Evolutionary conservation across 2,797 vertebrate genomes (phyloP).

Genomic region (Melanotaenia parkinsoni): DNA sequence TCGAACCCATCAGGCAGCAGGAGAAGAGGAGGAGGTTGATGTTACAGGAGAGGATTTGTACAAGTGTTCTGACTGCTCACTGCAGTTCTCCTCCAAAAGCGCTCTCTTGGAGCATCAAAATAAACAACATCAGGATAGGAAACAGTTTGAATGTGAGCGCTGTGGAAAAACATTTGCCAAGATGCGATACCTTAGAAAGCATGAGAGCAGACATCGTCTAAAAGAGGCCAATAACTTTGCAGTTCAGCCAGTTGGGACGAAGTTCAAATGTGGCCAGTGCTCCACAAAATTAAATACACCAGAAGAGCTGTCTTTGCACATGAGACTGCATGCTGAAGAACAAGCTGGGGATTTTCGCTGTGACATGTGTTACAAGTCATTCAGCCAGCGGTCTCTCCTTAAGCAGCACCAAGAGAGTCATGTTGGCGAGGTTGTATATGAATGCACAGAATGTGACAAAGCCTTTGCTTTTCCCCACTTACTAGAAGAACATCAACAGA

Average conservation of each 20-base stretch:
- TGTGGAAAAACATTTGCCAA: conserved; percentile 78
- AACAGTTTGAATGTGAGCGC: conserved; percentile 74
- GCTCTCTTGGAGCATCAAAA: conserved; percentile 82
- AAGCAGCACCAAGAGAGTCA: conserved; percentile 84
- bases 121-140: conserved; percentile 59
- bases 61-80: conserved; percentile 73
- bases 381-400: conserved; percentile 69
- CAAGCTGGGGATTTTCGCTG: conserved; percentile 75
- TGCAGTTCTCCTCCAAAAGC: conserved; percentile 77
- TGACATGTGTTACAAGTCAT: conserved; percentile 87
- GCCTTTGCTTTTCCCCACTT: conserved; percentile 86
- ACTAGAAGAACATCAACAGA: conserved; percentile 82
- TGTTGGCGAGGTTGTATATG: conserved; percentile 85
- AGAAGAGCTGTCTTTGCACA: conserved; percentile 72
- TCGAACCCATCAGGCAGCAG: conserved; percentile 15
- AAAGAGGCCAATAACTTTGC: conserved; percentile 15
- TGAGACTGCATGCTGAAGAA: conserved; percentile 72
- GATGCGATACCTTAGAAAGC: conserved; percentile 74
- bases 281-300: conserved; percentile 41
- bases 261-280: conserved; percentile 72
- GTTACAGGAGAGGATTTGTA: conserved; percentile 82
- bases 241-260: conserved; percentile 5
- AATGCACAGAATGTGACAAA: conserved; percentile 87
- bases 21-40: conserved; percentile 81
- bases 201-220: conserved; percentile 65